Conservation (phyloP, 2,113 vertebrate species). For the Ranitomeya variabilis region DNA sequence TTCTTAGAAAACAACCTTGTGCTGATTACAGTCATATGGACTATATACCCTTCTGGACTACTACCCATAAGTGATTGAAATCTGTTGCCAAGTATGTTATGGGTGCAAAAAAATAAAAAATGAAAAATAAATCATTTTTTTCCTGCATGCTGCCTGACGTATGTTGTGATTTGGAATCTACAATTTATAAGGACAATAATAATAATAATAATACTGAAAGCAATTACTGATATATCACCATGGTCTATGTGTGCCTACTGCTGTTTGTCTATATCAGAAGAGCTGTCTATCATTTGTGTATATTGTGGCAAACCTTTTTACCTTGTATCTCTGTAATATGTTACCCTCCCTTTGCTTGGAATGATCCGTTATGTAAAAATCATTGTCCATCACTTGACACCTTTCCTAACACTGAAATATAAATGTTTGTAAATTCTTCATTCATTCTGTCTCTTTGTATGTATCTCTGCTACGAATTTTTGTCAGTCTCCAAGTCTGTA, state of each 20-base stretch:
- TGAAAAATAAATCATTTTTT: constrained; percentile 71
- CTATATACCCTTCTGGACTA: constrained; percentile 72
- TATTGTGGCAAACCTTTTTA: constrained; percentile 70
- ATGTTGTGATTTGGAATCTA: constrained; percentile 74
- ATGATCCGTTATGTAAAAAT: constrained; percentile 71
- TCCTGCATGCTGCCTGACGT: constrained; percentile 82
- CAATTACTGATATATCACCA: constrained; percentile 70
- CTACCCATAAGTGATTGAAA: constrained; percentile 68
- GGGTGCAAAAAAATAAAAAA: constrained; percentile 64
- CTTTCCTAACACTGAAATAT: constrained; percentile 80
- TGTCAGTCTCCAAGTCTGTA: constrained; percentile 25
- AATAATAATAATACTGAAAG: constrained; percentile 61
- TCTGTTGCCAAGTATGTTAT: constrained; percentile 71
- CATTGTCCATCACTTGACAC: constrained; percentile 75
- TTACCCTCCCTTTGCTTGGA: constrained; percentile 74
- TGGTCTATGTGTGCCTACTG: constrained; percentile 68
- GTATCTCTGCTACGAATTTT: constrained; percentile 15
- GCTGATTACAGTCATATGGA: constrained; percentile 67
- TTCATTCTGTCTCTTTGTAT: constrained; percentile 71
- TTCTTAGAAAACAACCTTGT: constrained; percentile 69
- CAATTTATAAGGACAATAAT: constrained; percentile 69
- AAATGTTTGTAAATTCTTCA: constrained; percentile 81
- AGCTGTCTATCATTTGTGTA: constrained; percentile 72
- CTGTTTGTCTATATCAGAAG: constrained; percentile 71
- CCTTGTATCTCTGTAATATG: constrained; percentile 71